Percentiles rank a stretch among this genome's conserved stretches.
Evolutionary conservation across 2,797 vertebrate species (phyloP).

Genomic region (Leptodactylus fallax): DNA sequence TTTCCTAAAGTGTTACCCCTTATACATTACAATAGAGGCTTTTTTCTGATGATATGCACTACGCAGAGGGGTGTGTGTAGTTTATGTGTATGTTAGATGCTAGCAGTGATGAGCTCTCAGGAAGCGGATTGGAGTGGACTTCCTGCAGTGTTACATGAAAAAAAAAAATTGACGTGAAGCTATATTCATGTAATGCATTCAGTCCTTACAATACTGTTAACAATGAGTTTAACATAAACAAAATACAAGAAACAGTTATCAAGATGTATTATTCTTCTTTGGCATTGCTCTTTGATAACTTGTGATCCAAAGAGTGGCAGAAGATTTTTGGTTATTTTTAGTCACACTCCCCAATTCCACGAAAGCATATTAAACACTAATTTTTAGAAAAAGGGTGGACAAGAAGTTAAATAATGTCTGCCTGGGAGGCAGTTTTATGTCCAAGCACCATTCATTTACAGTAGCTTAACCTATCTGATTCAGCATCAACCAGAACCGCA

Average conservation of each 20-base stretch:
- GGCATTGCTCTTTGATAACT: too few relatives aligned
- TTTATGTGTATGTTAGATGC: neutral
- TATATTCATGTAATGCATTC: neutral
- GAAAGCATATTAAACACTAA: too few relatives aligned
- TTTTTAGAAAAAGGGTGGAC: too few relatives aligned
- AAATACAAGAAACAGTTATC: neutral
- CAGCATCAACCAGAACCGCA: too few relatives aligned
- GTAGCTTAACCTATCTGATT: too few relatives aligned
- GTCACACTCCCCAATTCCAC: too few relatives aligned
- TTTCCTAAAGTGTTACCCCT: neutral
- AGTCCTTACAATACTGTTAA: neutral
- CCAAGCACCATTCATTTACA: too few relatives aligned
- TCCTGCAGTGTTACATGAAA: conserved; percentile 24
- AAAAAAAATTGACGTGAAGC: neutral
- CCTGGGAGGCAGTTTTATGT: too few relatives aligned
- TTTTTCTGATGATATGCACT: neutral
- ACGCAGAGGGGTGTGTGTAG: neutral
- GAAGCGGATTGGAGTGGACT: conserved; percentile 28
- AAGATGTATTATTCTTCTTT: neutral
- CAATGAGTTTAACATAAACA: neutral
- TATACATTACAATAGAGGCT: neutral
- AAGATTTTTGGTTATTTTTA: too few relatives aligned
- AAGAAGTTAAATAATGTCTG: too few relatives aligned
- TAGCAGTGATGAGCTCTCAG: conserved; percentile 19
- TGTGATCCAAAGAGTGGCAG: too few relatives aligned